phyloP scores from a whole-genome alignment of 2,888 invertebrate genomes.

The Synergus japonicus region DNA sequence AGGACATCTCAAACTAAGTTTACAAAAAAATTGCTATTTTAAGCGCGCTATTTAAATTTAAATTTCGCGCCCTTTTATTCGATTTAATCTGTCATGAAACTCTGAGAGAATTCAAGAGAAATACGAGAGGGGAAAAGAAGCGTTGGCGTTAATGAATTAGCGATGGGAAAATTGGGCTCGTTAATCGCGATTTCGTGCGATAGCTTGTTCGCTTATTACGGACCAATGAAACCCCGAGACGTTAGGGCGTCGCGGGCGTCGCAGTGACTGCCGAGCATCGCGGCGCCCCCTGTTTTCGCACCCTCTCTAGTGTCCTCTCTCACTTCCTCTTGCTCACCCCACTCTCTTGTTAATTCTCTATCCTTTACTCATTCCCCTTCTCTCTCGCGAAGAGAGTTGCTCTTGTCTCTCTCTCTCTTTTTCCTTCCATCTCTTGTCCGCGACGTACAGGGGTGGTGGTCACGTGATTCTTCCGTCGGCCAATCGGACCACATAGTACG shows the following conservation, averaged over 20 bases:
- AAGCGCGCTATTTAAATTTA: neutral
- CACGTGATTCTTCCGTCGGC: conserved; percentile 71
- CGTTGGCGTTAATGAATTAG: conserved; percentile 19
- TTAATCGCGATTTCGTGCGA: conserved; percentile 37
- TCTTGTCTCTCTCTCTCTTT: conserved; percentile 38
- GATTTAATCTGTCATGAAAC: neutral
- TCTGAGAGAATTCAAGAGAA: neutral
- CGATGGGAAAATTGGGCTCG: conserved; percentile 27
- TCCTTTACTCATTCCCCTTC: conserved; percentile 49
- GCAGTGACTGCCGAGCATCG: conserved; percentile 76
- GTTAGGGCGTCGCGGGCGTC: conserved; percentile 76
- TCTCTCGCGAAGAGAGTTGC: conserved; percentile 49
- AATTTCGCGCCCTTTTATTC: conserved; percentile 6
- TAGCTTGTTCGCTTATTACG: conserved; percentile 41
- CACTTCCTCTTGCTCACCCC: conserved; percentile 53
- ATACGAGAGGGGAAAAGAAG: neutral
- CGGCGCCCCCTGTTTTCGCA: conserved; percentile 61
- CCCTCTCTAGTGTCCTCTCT: conserved; percentile 45
- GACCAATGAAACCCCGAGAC: conserved; percentile 71
- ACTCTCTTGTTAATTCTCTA: conserved; percentile 42
- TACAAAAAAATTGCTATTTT: neutral
- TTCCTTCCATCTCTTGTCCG: conserved; percentile 49
- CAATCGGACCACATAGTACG: conserved; percentile 69
- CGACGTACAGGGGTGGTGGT: conserved; percentile 47
- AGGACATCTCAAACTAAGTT: neutral